Evolutionary conservation across 2,797 vertebrate species (phyloP), one percentile per base, ranked within the genome.

Genomic region (Menidia menidia): DNA sequence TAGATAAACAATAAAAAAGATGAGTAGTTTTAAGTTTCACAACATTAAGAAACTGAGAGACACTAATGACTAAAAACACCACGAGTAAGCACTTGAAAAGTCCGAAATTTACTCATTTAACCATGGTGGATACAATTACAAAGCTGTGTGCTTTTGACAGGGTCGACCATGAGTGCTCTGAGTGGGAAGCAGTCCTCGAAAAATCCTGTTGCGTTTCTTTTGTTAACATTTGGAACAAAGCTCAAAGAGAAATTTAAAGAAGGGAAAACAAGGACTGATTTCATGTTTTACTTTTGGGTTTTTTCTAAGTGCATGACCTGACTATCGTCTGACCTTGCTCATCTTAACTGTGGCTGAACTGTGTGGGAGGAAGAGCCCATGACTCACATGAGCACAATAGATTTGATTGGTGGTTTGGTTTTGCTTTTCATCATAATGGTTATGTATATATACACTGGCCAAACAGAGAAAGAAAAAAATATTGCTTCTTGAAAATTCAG

Each of bases 361-460:
- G 54, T 50, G 87, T 69, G 65, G 83, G 80, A 69, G 69, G 73
- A 77, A 71, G 57, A 75, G 68, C 14, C 18, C 65, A 31, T 84
- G 88, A 89, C 72, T 90, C 87, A 88, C 56, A 19, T 3, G 11
- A 55, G 55, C 73, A 54, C 56, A 42, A 48, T 67, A 61, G 76
- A 55, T 84, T 72, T 77, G 80, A 78, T 73, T 78, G 68, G 69
- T 84, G 85, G 85, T 83, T 84, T 59, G 69, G 67, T 75, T 86
- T 83, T 64, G 60, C 39, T 68, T 82, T 83, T 82, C 81, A 68
- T 78, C 67, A 50, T 59, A 71, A 82, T 72, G 68, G 79, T 72
- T 80, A 2, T 25, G 25, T 25, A 25, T 25, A 25, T 25, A 74
- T 25, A 66, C 60, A 78, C 72, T 51, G 75, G 64, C 48, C 48